phyloP scores from a whole-genome alignment of 1,140 invertebrate species.

The Galendromus occidentalis region DNA sequence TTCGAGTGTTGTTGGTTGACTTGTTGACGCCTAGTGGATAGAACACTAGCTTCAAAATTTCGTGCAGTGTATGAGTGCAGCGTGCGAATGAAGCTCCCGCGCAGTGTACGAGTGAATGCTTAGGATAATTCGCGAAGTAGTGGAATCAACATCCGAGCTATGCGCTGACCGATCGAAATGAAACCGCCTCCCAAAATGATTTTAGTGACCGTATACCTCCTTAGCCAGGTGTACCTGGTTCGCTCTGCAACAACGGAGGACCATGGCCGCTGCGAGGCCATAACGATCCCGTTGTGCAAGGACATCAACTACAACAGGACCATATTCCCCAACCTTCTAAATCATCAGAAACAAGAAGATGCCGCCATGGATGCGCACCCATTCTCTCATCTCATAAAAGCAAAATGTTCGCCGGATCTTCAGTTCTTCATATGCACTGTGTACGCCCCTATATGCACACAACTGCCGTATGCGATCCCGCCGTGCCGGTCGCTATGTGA shows the following conservation, averaged over 20 bases:
- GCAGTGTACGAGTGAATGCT: no score
- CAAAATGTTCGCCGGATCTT: slow-evolving; percentile 78
- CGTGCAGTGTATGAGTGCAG: no score
- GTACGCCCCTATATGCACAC: slow-evolving; percentile 86
- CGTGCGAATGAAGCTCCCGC: no score
- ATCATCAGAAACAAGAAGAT: slow-evolving; percentile 82
- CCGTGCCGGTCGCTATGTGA: slow-evolving; percentile 78
- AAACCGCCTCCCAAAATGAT: no score
- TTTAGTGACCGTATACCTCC: no score
- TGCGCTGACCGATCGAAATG: no score
- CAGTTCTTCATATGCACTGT: slow-evolving; percentile 90
- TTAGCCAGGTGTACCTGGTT: no score
- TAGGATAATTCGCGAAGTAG: no score
- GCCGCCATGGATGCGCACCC: slow-evolving; percentile 80
- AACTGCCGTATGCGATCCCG: slow-evolving; percentile 66
- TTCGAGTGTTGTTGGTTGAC: no score
- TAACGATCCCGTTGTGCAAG: slow-evolving; percentile 74
- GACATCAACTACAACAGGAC: slow-evolving; percentile 85
- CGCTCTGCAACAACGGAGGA: slow-evolving; percentile 27
- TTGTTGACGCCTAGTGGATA: no score
- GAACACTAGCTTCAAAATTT: no score
- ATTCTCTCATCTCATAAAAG: slow-evolving; percentile 84
- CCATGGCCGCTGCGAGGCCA: slow-evolving; percentile 71
- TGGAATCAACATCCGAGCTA: no score
- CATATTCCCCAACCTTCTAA: slow-evolving; percentile 82